Evolutionary conservation across 2,888 invertebrate genomes (phyloP), one percentile per base, ranked within the genome.

Genomic region (Agapostemon virescens): DNA sequence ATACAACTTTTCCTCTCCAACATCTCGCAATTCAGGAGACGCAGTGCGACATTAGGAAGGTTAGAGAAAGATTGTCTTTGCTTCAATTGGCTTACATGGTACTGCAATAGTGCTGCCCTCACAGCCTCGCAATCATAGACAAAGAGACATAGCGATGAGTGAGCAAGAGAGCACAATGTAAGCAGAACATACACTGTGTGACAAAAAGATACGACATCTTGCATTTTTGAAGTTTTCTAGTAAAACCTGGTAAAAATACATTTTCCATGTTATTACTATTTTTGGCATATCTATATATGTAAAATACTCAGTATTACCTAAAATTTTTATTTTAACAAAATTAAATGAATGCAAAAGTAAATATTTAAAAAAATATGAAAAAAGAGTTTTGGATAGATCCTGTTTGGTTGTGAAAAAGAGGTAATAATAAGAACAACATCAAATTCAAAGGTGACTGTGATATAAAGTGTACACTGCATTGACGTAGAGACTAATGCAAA

Each of bases 1-100:
- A 64, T 58, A 66, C 49, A 68, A 36, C 26, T 26, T 55, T 55
- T 26, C 26, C 55, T 55, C 55, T 55, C 17, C 26, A 55, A 55
- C 23, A 15, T 55, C 55, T 55, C 55, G 26, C 26, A 55, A 55
- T 55, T 26, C 7, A 23, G 26, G 0, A 55, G 13, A 17, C 26
- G 17, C 55, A 0, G 2, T 17, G 17, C 6, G 26, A 55, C 26
- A 55, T 55, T 55, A 55, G 26, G 26, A 26, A 55, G 17, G 17
- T 55, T 17, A 26, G 55, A 17, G 26, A 55, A 26, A 26, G 26
- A 17, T 26, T 17, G 55, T 26, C 26, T 26, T 26, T 55, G 26
- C 26, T 55, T 26, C 2, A 17, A 55, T 55, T 55, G 55, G 26
- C 26, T 17, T 26, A 26, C 17, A 17, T 26, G 55, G 26, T 55